Evolutionary conservation across 2,888 invertebrate species (phyloP), one percentile per base, ranked within the genome.

Genomic region (Parnassius orleans): DNA sequence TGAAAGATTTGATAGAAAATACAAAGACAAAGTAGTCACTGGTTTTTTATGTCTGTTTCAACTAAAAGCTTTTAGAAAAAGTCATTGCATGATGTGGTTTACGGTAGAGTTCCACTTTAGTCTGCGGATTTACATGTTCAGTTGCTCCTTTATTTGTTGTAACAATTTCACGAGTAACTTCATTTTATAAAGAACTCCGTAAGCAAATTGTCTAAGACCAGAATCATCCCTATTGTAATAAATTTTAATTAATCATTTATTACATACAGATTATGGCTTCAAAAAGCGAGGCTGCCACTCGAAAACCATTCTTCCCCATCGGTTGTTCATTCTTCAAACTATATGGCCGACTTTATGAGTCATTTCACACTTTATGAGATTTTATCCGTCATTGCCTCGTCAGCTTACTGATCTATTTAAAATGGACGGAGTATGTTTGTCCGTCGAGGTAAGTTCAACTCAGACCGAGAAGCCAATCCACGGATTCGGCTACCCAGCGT

Each of bases 51-150:
- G 60, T 53, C 54, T 41, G 47, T 60, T 60, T 60, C 42, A 60
- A 60, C 24, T 60, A 43, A 60, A 60, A 54, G 60, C 54, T 60
- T 60, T 60, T 54, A 60, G 60, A 60, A 60, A 60, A 60, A 54
- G 60, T 50, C 50, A 54, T 43, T 60, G 54, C 60, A 53, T 50
- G 54, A 60, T 60, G 60, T 60, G 60, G 60, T 60, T 54, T 60
- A 60, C 60, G 60, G 48, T 60, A 54, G 48, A 54, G 54, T 60
- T 60, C 60, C 60, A 54, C 60, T 60, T 54, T 60, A 60, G 54
- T 60, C 60, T 60, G 15, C 41, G 47, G 53, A 59, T 60, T 60
- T 54, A 43, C 60, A 60, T 54, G 60, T 60, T 53, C 60, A 60
- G 60, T 54, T 60, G 43, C 42, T 60, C 50, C 48, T 60, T 53